Evolutionary conservation across 64 coral and sea anemone species (phyloP).

Genomic region (Montipora efflorescens): DNA sequence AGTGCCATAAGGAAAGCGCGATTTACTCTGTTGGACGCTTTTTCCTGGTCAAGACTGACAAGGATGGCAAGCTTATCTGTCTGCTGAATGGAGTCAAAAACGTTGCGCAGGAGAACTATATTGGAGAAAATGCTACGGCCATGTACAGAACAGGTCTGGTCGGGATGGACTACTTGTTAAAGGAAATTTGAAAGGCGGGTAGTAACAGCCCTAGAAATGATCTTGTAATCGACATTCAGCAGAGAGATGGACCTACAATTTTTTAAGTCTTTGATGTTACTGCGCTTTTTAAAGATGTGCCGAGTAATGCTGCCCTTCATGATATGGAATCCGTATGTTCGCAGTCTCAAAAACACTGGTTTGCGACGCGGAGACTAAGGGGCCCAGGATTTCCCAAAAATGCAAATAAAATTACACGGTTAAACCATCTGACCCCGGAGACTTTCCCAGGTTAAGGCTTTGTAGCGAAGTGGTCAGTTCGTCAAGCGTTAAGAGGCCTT

Average conservation of each 20-base stretch:
- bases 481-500: not conserved
- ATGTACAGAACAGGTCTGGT: constrained; percentile 18
- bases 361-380: not conserved
- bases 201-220: not conserved
- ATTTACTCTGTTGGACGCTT: not conserved
- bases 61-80: not conserved
- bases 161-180: not conserved
- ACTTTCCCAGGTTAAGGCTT: not conserved
- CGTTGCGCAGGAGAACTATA: not conserved
- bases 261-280: constrained; percentile 4
- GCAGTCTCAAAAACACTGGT: no score
- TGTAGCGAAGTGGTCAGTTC: constrained; percentile 5
- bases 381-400: not conserved
- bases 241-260: constrained; percentile 28
- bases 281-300: constrained; percentile 4
- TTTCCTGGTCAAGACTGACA: not conserved
- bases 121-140: constrained; percentile 9
- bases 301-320: not conserved
- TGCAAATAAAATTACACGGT: constrained; percentile 33
- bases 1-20: not conserved
- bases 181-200: not conserved
- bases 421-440: not conserved
- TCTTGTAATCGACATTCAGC: constrained; percentile 43
- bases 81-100: not conserved
- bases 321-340: no score